Evolutionary conservation across 2,888 invertebrate species (phyloP), one percentile per base, ranked within the genome.

Genomic region (Trimorus sp.): DNA sequence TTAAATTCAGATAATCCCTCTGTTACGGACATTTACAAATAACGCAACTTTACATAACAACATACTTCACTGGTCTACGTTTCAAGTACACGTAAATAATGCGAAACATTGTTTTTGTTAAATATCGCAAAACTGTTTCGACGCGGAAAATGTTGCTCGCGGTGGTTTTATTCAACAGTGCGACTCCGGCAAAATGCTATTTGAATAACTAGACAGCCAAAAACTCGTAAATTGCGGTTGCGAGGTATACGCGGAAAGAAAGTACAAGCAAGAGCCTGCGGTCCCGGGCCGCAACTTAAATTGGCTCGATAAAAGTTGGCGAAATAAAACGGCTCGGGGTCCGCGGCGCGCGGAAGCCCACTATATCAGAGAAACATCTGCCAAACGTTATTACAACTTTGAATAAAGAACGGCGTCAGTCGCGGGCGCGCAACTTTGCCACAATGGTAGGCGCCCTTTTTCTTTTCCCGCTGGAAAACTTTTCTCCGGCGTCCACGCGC

Each of bases 351-450:
- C 84, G 70, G 58, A 80, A 78, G 83, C 84, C 63, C 85, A 86
- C 89, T 90, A 89, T 89, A 90, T 90, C 89, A 89, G 89, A 88
- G 89, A 89, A 90, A 91, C 91, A 91, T 91, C 91, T 91, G 91
- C 91, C 91, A 91, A 91, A 91, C 89, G 91, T 91, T 91, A 91
- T 91, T 91, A 91, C 91, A 91, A 91, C 90, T 91, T 91, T 91
- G 91, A 91, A 91, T 91, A 90, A 91, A 91, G 90, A 91, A 91
- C 89, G 89, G 86, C 85, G 88, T 82, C 83, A 79, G 79, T 77
- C 75, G 79, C 66, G 80, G 75, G 59, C 58, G 59, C 16, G 75
- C 71, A 84, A 79, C 66, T 83, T 85, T 68, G 53, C 58, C 73
- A 77, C 82, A 82, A 80, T 80, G 69, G 58, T 60, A 75, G 65